These are phyloP conservation scores for Lepus oiostolus DNA, from an alignment of 2,797 vertebrate species.

Conservation along the genomic window DNA sequence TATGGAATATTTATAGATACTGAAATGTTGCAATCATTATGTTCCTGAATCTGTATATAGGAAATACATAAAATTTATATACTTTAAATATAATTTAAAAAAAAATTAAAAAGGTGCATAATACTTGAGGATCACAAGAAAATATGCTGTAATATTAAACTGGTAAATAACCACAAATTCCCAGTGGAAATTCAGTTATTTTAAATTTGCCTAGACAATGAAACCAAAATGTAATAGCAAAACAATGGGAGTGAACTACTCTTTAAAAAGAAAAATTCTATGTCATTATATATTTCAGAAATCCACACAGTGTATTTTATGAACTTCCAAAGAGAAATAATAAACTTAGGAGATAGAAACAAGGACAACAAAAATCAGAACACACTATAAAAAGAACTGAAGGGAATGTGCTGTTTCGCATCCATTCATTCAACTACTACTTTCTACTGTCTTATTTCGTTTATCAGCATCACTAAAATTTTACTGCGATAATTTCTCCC, in stretches of 20 bases:
- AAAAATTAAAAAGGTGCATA: not conserved
- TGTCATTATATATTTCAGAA: not conserved
- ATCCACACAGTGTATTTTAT: not conserved
- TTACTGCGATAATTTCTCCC: not conserved
- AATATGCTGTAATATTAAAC: not conserved
- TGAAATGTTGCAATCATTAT: not conserved
- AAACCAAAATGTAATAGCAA: not conserved
- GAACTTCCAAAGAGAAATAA: not conserved
- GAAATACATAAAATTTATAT: no score
- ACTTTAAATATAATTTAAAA: no score
- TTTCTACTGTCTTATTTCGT: not conserved
- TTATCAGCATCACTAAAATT: not conserved
- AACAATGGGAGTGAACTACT: not conserved
- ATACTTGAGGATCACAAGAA: not conserved
- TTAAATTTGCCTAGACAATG: constrained; percentile 18
- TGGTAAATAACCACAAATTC: not conserved
- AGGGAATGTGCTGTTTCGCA: not conserved
- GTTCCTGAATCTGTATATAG: no score
- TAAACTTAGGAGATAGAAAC: not conserved
- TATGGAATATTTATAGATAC: not conserved
- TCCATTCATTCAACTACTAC: not conserved
- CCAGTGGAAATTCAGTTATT: not conserved
- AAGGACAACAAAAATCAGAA: not conserved
- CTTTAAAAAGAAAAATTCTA: not conserved
- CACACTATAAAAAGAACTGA: not conserved